Conservation (phyloP, 2,797 vertebrate species). For the Gobionotothen gibberifrons region DNA sequence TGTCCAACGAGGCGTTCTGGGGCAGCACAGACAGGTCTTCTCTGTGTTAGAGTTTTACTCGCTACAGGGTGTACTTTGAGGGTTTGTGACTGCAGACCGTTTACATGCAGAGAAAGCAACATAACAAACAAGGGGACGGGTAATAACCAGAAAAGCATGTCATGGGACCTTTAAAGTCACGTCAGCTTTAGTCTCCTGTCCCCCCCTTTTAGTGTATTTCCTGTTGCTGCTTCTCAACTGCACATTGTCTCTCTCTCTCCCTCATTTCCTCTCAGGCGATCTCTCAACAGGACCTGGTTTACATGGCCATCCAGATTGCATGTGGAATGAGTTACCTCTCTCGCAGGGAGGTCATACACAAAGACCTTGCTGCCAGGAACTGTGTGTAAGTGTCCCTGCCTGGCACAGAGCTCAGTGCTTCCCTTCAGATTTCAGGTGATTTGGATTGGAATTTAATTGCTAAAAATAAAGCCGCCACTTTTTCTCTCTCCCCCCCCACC, state of each 20-base stretch:
- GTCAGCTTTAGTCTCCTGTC: background rate
- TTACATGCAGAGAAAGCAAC: too few species aligned
- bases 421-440: constrained; percentile 20
- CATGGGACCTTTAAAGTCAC: background rate
- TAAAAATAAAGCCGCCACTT: background rate
- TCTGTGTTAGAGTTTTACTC: too few species aligned
- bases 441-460: constrained; percentile 26
- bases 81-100: too few species aligned
- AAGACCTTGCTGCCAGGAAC: constrained; percentile 97
- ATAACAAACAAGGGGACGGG: too few species aligned
- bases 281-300: constrained; percentile 98
- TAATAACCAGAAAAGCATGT: too few species aligned
- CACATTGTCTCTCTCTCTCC: constrained; percentile 19
- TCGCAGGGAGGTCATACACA: constrained; percentile 97
- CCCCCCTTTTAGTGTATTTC: constrained; percentile 23
- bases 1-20: too few species aligned
- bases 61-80: too few species aligned
- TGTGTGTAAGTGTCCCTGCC: constrained; percentile 91
- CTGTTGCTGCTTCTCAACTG: constrained; percentile 16
- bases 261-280: constrained; percentile 86
- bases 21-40: too few species aligned
- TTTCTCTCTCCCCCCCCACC: background rate
- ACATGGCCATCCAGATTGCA: constrained; percentile 99
- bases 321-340: constrained; percentile 99
- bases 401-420: background rate